Evolutionary conservation across 2,797 vertebrate species (phyloP).

Genomic region (Myotis pilosus): DNA sequence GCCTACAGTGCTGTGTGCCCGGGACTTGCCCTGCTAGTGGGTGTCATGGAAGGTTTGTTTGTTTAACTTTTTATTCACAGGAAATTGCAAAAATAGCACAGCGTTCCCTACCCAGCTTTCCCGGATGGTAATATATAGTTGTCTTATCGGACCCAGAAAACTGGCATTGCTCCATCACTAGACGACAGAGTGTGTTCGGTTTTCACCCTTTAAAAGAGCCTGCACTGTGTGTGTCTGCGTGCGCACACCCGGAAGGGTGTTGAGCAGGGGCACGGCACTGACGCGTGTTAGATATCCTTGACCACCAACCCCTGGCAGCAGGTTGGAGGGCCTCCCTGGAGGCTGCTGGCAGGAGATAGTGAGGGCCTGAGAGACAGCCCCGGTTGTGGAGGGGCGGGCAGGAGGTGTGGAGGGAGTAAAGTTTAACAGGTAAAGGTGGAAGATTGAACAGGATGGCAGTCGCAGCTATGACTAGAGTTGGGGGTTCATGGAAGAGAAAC

Average conservation of each 20-base stretch:
- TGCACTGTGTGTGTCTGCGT: too few relatives aligned
- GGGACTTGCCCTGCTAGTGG: not conserved
- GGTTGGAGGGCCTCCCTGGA: not conserved
- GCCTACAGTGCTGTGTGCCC: not conserved
- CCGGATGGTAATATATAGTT: not conserved
- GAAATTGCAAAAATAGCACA: slow-evolving; percentile 42
- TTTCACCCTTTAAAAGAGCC: not conserved
- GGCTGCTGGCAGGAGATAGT: not conserved
- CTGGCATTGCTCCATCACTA: not conserved
- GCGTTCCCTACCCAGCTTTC: not conserved
- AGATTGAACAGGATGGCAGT: not conserved
- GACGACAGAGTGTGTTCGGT: not conserved
- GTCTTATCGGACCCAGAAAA: not conserved
- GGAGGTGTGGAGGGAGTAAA: not conserved
- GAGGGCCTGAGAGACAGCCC: not conserved
- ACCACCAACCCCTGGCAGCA: not conserved
- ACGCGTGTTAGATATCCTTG: not conserved
- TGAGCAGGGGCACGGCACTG: not conserved
- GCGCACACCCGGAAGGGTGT: not conserved
- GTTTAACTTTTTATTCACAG: slow-evolving; percentile 32
- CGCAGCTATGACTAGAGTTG: not conserved
- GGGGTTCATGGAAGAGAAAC: not conserved
- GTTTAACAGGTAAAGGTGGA: not conserved
- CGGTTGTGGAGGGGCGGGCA: not conserved
- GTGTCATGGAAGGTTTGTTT: not conserved